Evolutionary conservation across 2,797 vertebrate species (phyloP).

Genomic region (Sylvia borin): DNA sequence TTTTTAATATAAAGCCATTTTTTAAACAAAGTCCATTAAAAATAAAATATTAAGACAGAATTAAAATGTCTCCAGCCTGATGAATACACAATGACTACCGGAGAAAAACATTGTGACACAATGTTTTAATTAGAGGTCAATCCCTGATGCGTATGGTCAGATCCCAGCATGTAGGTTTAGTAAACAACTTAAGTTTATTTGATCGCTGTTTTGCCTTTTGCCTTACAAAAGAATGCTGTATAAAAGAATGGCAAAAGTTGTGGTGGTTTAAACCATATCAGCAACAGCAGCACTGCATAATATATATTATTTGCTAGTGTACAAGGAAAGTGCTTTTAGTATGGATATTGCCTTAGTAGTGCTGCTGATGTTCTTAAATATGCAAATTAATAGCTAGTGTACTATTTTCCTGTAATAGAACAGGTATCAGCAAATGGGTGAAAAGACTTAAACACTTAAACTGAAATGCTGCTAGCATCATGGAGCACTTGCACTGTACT

Average conservation of each 20-base stretch:
- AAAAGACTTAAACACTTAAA: background rate
- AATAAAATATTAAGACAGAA: background rate
- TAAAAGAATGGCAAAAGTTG: background rate
- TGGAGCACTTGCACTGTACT: background rate
- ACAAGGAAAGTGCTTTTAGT: background rate
- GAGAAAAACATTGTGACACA: rapidly evolving
- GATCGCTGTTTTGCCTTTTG: background rate
- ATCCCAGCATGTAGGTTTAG: background rate
- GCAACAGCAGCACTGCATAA: background rate
- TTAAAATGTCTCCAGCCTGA: background rate
- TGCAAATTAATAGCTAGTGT: background rate
- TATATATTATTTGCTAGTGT: rapidly evolving
- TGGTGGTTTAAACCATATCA: background rate
- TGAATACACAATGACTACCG: background rate
- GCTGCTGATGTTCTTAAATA: background rate
- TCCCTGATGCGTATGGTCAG: background rate
- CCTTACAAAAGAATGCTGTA: background rate
- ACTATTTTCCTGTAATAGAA: background rate
- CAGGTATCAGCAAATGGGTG: background rate
- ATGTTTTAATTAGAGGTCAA: background rate
- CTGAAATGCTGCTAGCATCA: background rate
- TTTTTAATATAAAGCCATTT: background rate
- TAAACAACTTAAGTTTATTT: background rate
- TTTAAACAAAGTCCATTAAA: background rate
- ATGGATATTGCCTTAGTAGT: background rate